Conservation (phyloP, 1,140 invertebrate species). For the Polyergus mexicanus region DNA sequence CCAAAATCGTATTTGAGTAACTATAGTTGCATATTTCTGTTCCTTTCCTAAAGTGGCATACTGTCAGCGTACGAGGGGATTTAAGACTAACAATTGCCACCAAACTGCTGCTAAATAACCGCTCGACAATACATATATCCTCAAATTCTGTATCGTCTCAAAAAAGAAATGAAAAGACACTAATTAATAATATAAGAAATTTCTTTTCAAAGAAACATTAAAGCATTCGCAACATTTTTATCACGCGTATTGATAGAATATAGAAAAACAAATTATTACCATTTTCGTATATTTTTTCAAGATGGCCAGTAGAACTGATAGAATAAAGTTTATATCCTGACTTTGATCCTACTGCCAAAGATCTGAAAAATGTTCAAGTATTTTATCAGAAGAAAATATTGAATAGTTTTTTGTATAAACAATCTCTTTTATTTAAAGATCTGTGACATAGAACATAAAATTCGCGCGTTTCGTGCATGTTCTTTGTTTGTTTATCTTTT, state of each 20-base stretch:
- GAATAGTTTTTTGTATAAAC: no score
- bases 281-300: slow-evolving; percentile 96
- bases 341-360: slow-evolving; percentile 96
- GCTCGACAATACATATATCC: slow-evolving; percentile 97
- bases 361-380: slow-evolving; percentile 88
- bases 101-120: slow-evolving; percentile 98
- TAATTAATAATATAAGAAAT: slow-evolving; percentile 42
- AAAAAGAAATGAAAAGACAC: slow-evolving; percentile 13
- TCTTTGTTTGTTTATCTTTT: slow-evolving; percentile 12
- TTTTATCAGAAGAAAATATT: not conserved
- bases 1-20: slow-evolving; percentile 98
- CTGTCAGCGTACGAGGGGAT: slow-evolving; percentile 96
- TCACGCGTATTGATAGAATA: not conserved
- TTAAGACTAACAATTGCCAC: slow-evolving; percentile 97
- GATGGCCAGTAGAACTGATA: slow-evolving; percentile 93
- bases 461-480: not conserved
- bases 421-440: not conserved
- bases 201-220: no score
- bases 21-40: slow-evolving; percentile 99
- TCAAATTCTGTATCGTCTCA: slow-evolving; percentile 88
- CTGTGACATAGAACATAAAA: not conserved
- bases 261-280: slow-evolving; percentile 84
- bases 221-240: slow-evolving; percentile 27
- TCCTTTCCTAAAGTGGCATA: slow-evolving; percentile 99
- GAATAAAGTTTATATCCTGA: slow-evolving; percentile 96